phyloP scores from a whole-genome alignment of 2,113 vertebrate genomes.

The Corynorhinus townsendii region DNA sequence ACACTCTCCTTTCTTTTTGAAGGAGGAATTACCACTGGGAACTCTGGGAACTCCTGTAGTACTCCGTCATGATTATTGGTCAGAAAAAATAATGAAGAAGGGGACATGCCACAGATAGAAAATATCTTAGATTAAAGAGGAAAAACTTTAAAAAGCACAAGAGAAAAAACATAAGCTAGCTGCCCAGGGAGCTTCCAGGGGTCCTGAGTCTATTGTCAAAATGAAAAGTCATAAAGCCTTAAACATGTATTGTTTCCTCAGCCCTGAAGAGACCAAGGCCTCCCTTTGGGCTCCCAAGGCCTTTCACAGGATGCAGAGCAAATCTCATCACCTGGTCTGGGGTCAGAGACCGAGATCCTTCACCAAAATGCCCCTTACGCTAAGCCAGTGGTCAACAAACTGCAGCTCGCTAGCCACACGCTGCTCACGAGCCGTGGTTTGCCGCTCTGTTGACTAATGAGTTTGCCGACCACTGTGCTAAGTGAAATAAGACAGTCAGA shows the following conservation, averaged over 20 bases:
- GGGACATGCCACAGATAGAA: not conserved
- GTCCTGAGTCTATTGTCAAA: not conserved
- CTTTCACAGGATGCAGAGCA: not conserved
- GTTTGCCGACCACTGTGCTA: no score
- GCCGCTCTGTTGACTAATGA: no score
- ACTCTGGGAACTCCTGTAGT: not conserved
- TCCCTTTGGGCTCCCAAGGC: accelerated
- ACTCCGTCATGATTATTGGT: not conserved
- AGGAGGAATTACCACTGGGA: not conserved
- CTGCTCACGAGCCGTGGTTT: no score
- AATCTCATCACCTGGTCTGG: not conserved
- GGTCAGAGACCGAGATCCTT: not conserved
- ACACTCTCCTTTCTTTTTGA: not conserved
- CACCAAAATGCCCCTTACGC: not conserved
- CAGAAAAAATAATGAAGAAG: not conserved
- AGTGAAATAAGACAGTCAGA: no score
- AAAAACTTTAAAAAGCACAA: not conserved
- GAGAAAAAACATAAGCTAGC: not conserved
- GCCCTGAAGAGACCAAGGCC: not conserved
- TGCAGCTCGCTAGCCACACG: no score
- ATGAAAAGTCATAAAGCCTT: no score
- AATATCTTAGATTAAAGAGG: not conserved
- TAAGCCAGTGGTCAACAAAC: no score
- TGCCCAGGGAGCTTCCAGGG: not conserved
- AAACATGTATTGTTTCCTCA: no score